These are phyloP conservation scores for Psittacus erithacus DNA, from an alignment of 2,113 vertebrate genomes.

Conservation along the genomic window DNA sequence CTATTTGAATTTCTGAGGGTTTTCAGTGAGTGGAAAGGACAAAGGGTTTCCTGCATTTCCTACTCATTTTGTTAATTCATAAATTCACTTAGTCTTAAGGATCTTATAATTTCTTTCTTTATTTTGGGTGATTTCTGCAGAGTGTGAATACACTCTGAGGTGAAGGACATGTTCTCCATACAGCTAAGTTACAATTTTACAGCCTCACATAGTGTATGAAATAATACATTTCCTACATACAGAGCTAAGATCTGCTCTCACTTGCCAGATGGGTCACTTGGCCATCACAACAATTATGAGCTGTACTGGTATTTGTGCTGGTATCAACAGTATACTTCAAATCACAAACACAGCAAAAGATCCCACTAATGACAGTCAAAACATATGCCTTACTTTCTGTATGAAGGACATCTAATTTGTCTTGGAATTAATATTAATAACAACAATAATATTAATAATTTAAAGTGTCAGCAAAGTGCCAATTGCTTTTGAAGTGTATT, in stretches of 20 bases:
- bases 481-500: background rate
- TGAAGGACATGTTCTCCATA: background rate
- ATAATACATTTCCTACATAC: background rate
- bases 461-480: background rate
- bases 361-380: background rate
- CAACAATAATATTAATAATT: constrained; percentile 1
- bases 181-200: background rate
- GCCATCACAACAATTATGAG: background rate
- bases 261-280: background rate
- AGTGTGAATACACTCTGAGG: background rate
- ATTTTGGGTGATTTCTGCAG: background rate
- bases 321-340: background rate
- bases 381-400: background rate
- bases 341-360: background rate
- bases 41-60: background rate
- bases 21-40: background rate
- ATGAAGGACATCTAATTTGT: background rate
- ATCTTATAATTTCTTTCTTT: background rate
- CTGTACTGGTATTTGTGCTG: background rate
- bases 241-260: background rate
- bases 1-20: background rate
- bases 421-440: background rate
- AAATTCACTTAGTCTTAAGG: background rate
- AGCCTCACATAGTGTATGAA: background rate
- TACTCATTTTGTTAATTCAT: background rate